Evolutionary conservation across 2,113 vertebrate genomes (phyloP).

Genomic region (Myotis lucifugus): DNA sequence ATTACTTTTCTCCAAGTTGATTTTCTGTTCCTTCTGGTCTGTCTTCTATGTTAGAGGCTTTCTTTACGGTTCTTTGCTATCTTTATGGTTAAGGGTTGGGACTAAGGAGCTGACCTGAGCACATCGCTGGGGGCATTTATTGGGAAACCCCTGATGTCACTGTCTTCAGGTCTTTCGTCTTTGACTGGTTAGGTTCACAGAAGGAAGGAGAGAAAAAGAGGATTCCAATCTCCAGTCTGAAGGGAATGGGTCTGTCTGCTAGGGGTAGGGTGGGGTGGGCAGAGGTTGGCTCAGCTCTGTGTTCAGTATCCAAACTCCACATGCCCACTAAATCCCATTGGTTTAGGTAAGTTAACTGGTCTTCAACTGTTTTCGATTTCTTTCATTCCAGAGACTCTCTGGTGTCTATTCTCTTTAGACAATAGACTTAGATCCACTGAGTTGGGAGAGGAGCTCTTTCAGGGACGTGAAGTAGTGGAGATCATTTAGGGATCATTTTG

Average conservation of each 20-base stretch:
- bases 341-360: background rate
- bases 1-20: background rate
- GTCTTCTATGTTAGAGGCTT: background rate
- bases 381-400: background rate
- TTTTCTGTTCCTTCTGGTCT: background rate
- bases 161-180: background rate
- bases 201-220: background rate
- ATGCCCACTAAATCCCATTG: background rate
- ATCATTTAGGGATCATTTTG: background rate
- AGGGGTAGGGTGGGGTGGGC: background rate
- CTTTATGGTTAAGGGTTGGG: background rate
- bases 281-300: background rate
- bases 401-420: background rate
- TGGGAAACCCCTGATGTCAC: background rate
- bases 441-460: background rate
- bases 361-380: background rate
- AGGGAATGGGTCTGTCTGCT: background rate
- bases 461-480: background rate
- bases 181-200: conserved; percentile 11
- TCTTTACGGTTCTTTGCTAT: background rate
- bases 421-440: background rate
- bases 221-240: background rate
- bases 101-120: background rate
- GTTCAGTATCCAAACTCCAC: background rate
- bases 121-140: background rate